These are phyloP conservation scores for Trachelus troglodyta DNA, from an alignment of 2,888 invertebrate genomes.

Conservation along the genomic window DNA sequence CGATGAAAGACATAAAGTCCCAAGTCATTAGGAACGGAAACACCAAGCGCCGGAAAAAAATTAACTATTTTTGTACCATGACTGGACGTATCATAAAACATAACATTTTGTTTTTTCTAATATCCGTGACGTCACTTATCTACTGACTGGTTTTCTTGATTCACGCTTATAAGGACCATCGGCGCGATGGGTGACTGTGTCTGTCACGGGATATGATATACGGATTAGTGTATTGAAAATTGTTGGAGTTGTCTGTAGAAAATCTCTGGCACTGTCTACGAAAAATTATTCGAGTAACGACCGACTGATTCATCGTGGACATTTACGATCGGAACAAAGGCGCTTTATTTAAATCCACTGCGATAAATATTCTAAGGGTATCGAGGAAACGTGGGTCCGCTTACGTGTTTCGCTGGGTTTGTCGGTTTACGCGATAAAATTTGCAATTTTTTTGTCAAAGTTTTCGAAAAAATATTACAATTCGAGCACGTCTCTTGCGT, in stretches of 20 bases:
- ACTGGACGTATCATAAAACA: not conserved
- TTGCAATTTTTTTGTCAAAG: not conserved
- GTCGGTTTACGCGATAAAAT: not conserved
- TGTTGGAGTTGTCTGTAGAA: not conserved
- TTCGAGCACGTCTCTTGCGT: not conserved
- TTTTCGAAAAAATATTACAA: not conserved
- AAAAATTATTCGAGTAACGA: not conserved
- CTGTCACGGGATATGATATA: not conserved
- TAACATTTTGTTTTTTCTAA: not conserved
- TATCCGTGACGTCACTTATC: not conserved
- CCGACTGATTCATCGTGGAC: not conserved
- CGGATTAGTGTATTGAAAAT: not conserved
- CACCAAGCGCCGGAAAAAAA: slow-evolving; percentile 8
- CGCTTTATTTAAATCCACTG: not conserved
- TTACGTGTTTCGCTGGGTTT: not conserved
- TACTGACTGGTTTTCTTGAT: not conserved
- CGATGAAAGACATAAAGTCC: slow-evolving; percentile 18
- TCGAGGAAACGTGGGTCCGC: not conserved
- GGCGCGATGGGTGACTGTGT: not conserved
- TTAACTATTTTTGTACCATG: slow-evolving; percentile 10
- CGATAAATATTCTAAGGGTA: not conserved
- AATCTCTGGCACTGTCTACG: not conserved
- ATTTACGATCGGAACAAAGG: not conserved
- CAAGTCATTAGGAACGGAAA: slow-evolving; percentile 20
- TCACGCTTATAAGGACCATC: not conserved